Evolutionary conservation across 2,113 vertebrate species (phyloP).

Genomic region (Piprites chloris): DNA sequence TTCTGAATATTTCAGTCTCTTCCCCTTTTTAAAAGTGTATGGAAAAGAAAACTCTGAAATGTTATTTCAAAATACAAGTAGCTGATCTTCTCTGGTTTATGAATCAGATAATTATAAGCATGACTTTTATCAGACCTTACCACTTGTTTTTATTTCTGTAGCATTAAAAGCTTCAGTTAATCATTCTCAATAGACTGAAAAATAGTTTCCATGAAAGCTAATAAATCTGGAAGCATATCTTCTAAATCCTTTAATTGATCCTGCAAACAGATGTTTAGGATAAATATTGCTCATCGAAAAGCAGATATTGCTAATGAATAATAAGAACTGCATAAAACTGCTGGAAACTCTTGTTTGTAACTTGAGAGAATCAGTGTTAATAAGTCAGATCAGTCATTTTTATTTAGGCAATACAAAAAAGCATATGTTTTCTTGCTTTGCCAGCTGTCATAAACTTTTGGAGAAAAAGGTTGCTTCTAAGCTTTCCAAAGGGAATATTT

Average conservation of each 20-base stretch:
- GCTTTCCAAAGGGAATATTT: conserved; percentile 61
- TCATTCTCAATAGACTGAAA: conserved; percentile 25
- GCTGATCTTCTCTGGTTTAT: neutral
- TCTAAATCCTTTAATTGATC: conserved; percentile 47
- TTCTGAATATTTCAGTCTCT: neutral
- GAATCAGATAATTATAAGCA: neutral
- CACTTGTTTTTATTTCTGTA: neutral
- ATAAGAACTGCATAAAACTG: conserved; percentile 40
- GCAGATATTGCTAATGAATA: conserved; percentile 50
- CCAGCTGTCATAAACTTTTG: conserved; percentile 68
- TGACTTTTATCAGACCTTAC: neutral
- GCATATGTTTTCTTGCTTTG: conserved; percentile 58
- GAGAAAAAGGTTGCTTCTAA: conserved; percentile 56
- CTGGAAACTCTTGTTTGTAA: conserved; percentile 19
- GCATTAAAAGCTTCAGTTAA: conserved; percentile 20
- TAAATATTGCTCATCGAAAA: conserved; percentile 67
- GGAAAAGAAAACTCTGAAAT: neutral
- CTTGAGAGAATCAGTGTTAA: conserved; percentile 50
- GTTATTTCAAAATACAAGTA: neutral
- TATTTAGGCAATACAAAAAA: conserved; percentile 64
- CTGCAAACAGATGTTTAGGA: conserved; percentile 57
- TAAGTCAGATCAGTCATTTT: conserved; percentile 70
- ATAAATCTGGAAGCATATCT: conserved; percentile 38
- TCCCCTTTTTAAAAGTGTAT: neutral
- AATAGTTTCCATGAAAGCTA: conserved; percentile 25